Base-by-base conservation (phyloP, 2,888 invertebrate genomes). In the Pristionchus mayeri region DNA sequence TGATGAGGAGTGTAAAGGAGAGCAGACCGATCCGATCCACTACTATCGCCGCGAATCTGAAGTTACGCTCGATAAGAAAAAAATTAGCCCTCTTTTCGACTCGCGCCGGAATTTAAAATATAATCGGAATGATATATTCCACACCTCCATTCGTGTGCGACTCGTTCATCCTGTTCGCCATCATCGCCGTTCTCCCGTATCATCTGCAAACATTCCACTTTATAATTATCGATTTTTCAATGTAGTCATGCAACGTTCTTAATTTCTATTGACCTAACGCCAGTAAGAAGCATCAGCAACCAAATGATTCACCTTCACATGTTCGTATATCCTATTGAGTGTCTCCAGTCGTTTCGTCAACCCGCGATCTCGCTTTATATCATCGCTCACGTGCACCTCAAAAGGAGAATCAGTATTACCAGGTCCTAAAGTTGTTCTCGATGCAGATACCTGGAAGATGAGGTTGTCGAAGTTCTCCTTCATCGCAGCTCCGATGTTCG, bases 121-220 rank as follows among this genome's bases (percentile, higher is more conserved):
- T 18, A 16, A 3, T 24, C 50, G 50, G 48, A 50, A 48, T 27
- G 27, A 27, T 50, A 9, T 6, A 44, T 44, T 13, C 13, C 44
- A 6, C 44, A 84, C 80, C 85, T 52, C 91, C 91, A 91, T 83
- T 91, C 91, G 52, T 87, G 85, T 16, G 88, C 87, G 1, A 90
- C 88, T 4, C 86, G 86, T 37, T 87, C 85, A 60, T 91, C 91
- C 80, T 91, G 91, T 34, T 87, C 87, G 6, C 86, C 86, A 85
- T 90, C 91, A 85, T 91, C 91, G 85, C 89, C 89, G 81, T 88
- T 87, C 75, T 90, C 89, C 9, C 91, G 90, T 50, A 91, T 90
- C 90, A 90, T 90, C 90, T 90, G 85, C 37, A 44, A 27, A 40
- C 13, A 44, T 40, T 76, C 7, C 18, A 67, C 27, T 7, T 76